A percentile compares a stretch with the other conserved stretches of the same genome.
Evolutionary conservation across 2,888 invertebrate genomes (phyloP).

Genomic region (Helobdella robusta): DNA sequence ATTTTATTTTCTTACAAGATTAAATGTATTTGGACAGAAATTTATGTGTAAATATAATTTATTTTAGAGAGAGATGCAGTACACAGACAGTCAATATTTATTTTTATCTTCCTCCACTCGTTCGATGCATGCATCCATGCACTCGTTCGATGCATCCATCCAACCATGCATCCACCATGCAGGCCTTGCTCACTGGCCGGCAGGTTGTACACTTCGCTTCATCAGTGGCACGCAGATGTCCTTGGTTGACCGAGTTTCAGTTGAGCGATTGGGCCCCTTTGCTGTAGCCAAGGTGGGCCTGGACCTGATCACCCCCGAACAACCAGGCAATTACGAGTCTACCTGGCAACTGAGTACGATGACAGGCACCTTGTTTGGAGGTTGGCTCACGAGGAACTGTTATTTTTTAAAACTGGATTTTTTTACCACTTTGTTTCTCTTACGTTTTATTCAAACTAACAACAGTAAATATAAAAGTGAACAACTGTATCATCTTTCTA

Average conservation of each 20-base stretch:
- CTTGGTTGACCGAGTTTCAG: slow-evolving; percentile 54
- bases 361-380: slow-evolving; percentile 82
- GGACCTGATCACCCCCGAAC: slow-evolving; percentile 68
- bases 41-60: too few relatives aligned
- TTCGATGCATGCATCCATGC: too few relatives aligned
- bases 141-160: too few relatives aligned
- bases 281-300: slow-evolving; percentile 67
- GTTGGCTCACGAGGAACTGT: slow-evolving; percentile 55
- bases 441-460: not conserved
- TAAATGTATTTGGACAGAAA: too few relatives aligned
- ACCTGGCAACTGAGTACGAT: slow-evolving; percentile 82
- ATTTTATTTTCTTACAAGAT: too few relatives aligned
- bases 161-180: not conserved
- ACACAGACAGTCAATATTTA: too few relatives aligned
- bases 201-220: slow-evolving; percentile 63
- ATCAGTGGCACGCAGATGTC: slow-evolving; percentile 63
- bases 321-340: slow-evolving; percentile 67
- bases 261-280: slow-evolving; percentile 66
- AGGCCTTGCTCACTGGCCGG: slow-evolving; percentile 72
- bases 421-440: not conserved
- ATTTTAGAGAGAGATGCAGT: too few relatives aligned
- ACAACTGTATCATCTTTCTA: not conserved
- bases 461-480: not conserved
- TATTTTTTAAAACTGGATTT: not conserved
- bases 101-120: not conserved